Evolutionary conservation across 2,888 invertebrate species (phyloP).

Genomic region (Melinopterus prodromus): DNA sequence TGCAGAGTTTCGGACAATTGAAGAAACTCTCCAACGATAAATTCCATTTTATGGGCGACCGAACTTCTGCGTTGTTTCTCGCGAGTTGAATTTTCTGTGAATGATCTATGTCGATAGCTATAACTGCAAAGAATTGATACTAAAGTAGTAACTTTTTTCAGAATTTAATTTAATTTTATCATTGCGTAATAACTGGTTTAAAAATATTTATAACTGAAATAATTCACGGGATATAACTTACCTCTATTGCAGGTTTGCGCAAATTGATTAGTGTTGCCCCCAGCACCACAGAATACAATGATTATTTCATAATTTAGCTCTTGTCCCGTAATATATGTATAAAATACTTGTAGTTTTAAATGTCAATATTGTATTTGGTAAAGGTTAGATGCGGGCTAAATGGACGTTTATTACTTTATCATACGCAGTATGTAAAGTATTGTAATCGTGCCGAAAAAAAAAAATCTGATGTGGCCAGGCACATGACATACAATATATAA

Average conservation of each 20-base stretch:
- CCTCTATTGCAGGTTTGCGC: conserved; percentile 85
- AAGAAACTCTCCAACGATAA: conserved; percentile 91
- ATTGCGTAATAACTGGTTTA: too few relatives aligned
- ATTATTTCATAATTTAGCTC: conserved; percentile 82
- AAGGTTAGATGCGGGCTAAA: too few relatives aligned
- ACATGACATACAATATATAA: too few relatives aligned
- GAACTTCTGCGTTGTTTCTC: conserved; percentile 88
- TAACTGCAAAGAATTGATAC: conserved; percentile 71
- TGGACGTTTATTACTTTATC: too few relatives aligned
- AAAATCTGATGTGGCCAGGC: too few relatives aligned
- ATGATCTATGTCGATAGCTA: conserved; percentile 97
- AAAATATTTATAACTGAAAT: too few relatives aligned
- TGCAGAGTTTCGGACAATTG: conserved; percentile 69
- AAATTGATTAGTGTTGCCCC: conserved; percentile 98
- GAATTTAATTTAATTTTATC: too few relatives aligned
- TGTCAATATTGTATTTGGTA: too few relatives aligned
- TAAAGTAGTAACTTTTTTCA: too few relatives aligned
- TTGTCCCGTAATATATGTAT: conserved; percentile 86
- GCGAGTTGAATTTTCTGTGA: conserved; percentile 89
- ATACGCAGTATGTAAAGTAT: too few relatives aligned
- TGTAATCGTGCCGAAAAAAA: too few relatives aligned
- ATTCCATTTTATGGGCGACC: conserved; percentile 90
- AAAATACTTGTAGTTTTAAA: too few relatives aligned
- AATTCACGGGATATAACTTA: conserved; percentile 58
- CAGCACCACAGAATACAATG: conserved; percentile 97